Evolutionary conservation across 2,113 vertebrate genomes (phyloP), one percentile per base, ranked within the genome.

Genomic region (Otocyon megalotis): DNA sequence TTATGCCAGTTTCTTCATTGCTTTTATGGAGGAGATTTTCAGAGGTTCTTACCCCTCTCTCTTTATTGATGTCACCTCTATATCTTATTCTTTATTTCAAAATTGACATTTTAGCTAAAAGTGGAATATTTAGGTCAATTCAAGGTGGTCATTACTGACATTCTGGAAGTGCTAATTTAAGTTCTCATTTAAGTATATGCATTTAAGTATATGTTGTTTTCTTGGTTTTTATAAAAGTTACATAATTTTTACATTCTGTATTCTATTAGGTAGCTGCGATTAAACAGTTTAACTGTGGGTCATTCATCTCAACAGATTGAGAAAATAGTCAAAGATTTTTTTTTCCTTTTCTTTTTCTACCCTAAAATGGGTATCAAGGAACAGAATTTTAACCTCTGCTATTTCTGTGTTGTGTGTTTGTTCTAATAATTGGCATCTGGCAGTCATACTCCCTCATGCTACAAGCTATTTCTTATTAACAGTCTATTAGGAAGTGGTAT

Each of bases 151-250:
- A 79, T 69, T 62, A 48, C 35, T 79, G 48, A 32, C 1, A 8
- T 63, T 62, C 62, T 94, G 11, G 16, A 86, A 82, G 32, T 69
- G 10, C 2, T 92, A 48, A 80, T 60, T 69, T 85, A 76, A 72
- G 35, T 90, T 72, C 35, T 62, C 20, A 71, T 48, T 85, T 71
- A 95, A 74, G 43, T 43, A 43, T 43, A 43, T 43, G 43, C 43
- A 43, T 43, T 43, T 43, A 43, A 43, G 43, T 86, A 32, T 74
- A 43, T 65, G 9, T 11, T 53, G 2, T 54, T 80, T 89, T 28
- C 32, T 62, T 87, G 26, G 2, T 80, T n/a, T 83, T 83, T 86
- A 53, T 48, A n/a, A 93, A 92, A 71, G 63, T 92, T 84, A n/a
- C n/a, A 3, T 63, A 43, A 43, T 63, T 54, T 76, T 80, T 35